A percentile compares a stretch with the other conserved stretches of the same genome.
Conservation (phyloP, 2,888 invertebrate genomes). For the Lithophane ornitopus region DNA sequence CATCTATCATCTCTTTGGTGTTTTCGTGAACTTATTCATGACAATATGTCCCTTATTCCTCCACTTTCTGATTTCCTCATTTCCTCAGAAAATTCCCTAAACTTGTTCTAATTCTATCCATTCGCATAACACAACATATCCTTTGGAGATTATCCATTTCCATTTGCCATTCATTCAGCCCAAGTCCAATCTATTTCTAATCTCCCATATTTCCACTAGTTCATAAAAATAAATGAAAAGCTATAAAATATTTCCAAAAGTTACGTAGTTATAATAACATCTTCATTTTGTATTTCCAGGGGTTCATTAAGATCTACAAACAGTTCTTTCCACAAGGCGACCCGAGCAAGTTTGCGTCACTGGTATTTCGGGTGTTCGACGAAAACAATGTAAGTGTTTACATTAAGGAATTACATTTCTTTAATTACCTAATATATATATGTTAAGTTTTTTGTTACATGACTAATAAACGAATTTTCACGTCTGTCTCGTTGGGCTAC, state of each 20-base stretch:
- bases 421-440: background rate
- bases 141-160: background rate
- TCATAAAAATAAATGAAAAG: conserved; percentile 10
- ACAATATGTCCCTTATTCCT: background rate
- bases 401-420: background rate
- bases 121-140: background rate
- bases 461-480: background rate
- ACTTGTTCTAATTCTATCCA: background rate
- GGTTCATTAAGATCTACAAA: conserved; percentile 99
- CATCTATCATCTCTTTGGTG: background rate
- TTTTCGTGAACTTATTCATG: background rate
- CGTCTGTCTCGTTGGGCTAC: background rate
- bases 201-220: background rate
- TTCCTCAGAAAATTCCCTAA: background rate
- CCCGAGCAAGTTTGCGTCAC: conserved; percentile 99
- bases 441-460: background rate
- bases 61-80: background rate
- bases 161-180: background rate
- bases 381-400: conserved; percentile 98
- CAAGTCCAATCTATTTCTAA: background rate
- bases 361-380: conserved; percentile 99
- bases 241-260: background rate
- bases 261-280: background rate
- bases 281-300: conserved; percentile 90
- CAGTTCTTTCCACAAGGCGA: conserved; percentile 99